Base-by-base conservation (phyloP, 2,113 vertebrate species). In the Rhinichthys klamathensis region DNA sequence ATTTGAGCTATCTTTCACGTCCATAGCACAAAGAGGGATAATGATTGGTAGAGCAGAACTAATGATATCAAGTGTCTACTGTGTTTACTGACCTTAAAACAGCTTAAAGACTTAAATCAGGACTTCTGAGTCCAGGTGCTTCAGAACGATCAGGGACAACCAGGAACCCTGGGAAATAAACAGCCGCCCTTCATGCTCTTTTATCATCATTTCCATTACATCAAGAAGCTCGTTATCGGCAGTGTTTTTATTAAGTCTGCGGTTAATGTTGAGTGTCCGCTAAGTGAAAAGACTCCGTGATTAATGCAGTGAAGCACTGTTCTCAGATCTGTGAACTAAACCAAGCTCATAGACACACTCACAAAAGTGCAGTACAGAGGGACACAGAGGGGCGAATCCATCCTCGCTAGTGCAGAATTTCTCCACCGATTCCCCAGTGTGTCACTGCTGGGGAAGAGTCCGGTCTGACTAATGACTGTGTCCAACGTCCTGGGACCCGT, bases 41-140 rank as follows among this genome's bases (percentile, higher is more conserved):
- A 67, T 32, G 46, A 16, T 67, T 18, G 16, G 30, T 41, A 41
- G 41, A 70, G 65, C 23, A n/a, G 3, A 11, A 58, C 23, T 56
- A 70, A 82, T 38, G 30, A 82, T 72, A 13, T 25, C 67, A 54
- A 54, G 23, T 38, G 27, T 72, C 23, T 56, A 1, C 23, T 82
- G 10, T 16, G 27, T 56, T 56, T 54, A 41, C 23, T 82, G 65
- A 82, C 65, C 80, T 38, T 65, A 21, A 82, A 69, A 69, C 63
- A 67, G 44, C 69, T 38, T 70, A n/a, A 21, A 82, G 67, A 58
- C 49, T 10, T 46, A 72, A 82, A 51, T 70, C 25, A 35, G 63
- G 27, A 54, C 30, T 23, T 49, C 44, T 82, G 46, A 69, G 27
- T 82, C 15, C 60, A 88, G 93, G 92, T 86, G 91, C 93, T 93